These are phyloP conservation scores for Eulithis prunata DNA, from an alignment of 2,888 invertebrate species.

Conservation along the genomic window DNA sequence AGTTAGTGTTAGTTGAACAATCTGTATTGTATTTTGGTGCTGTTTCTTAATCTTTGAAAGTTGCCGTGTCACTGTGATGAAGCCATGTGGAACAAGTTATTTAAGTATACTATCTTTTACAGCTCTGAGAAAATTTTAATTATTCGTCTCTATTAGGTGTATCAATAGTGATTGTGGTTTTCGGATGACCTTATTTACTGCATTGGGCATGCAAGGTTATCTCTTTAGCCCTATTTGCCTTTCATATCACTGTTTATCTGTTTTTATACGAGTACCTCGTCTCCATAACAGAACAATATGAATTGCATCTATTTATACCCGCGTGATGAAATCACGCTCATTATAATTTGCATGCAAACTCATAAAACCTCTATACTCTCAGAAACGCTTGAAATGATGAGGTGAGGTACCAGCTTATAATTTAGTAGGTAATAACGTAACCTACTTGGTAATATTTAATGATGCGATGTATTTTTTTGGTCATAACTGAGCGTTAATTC, in stretches of 20 bases:
- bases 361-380: slow-evolving; percentile 6
- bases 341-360: slow-evolving; percentile 10
- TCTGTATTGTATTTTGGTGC: background rate
- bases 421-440: background rate
- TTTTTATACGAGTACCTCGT: slow-evolving; percentile 32
- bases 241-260: slow-evolving; percentile 54
- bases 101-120: background rate
- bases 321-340: slow-evolving; percentile 30
- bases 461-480: slow-evolving; percentile 58
- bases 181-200: slow-evolving; percentile 67
- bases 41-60: background rate
- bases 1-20: background rate
- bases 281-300: slow-evolving; percentile 37
- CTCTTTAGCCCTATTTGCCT: slow-evolving; percentile 56
- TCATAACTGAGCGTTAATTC: slow-evolving; percentile 54
- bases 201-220: slow-evolving; percentile 67
- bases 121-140: slow-evolving; percentile 15
- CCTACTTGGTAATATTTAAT: slow-evolving; percentile 42
- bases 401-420: slow-evolving; percentile 2
- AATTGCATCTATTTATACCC: slow-evolving; percentile 38
- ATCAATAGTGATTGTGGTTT: slow-evolving; percentile 53
- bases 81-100: background rate
- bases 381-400: slow-evolving; percentile 24
- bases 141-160: slow-evolving; percentile 37
- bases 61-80: slow-evolving; percentile 10